A percentile compares a stretch with the other conserved stretches of the same genome.
Conservation (phyloP, 1,140 invertebrate species). For the Nephila pilipes region DNA sequence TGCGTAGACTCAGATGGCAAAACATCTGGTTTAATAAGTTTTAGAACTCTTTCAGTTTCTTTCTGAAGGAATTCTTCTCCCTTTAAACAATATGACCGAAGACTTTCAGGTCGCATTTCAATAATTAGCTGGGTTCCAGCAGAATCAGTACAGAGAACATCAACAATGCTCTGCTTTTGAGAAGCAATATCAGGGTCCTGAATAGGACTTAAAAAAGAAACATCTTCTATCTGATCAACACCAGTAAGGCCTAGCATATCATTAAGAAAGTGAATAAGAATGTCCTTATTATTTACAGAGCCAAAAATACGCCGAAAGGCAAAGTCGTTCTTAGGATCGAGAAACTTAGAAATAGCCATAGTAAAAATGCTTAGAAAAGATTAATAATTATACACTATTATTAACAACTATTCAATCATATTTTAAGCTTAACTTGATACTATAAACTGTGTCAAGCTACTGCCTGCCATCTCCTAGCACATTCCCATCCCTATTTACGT, state of each 20-base stretch:
- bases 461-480: no score
- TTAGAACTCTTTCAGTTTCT: no score
- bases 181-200: not conserved
- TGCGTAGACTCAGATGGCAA: no score
- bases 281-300: conserved; percentile 24
- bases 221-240: conserved; percentile 14
- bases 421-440: no score
- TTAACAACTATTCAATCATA: no score
- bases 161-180: conserved; percentile 64
- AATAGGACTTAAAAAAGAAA: conserved; percentile 43
- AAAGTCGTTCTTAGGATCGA: conserved; percentile 8
- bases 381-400: no score
- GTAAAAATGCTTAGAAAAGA: conserved; percentile 16
- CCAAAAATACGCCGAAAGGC: conserved; percentile 61
- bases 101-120: conserved; percentile 12
- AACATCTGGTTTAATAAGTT: no score
- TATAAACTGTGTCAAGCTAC: no score
- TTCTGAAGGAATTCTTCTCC: no score
- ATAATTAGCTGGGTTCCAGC: not conserved
- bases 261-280: not conserved
- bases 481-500: not conserved
- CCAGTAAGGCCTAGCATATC: conserved; percentile 39
- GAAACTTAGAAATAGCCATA: conserved; percentile 57
- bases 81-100: no score
- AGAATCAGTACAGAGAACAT: conserved; percentile 59